phyloP scores from a whole-genome alignment of 1,140 invertebrate genomes.

The Pseudachorutes palmiensis region DNA sequence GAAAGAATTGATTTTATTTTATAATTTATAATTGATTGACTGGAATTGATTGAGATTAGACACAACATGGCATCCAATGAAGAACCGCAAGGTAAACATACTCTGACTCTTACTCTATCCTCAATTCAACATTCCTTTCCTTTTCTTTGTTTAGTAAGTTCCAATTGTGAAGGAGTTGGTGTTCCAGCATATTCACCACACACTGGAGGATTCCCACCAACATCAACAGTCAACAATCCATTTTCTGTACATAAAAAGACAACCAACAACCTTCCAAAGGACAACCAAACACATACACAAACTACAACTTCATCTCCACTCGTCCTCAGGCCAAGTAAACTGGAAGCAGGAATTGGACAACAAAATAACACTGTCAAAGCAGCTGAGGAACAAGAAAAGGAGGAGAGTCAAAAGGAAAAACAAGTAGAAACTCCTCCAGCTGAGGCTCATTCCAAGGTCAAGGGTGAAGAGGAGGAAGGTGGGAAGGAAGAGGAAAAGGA shows the following conservation, averaged over 20 bases:
- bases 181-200: background rate
- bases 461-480: too few species aligned
- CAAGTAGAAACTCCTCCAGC: background rate
- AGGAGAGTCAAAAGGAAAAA: background rate
- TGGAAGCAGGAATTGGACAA: background rate
- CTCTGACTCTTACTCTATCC: too few species aligned
- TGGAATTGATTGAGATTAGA: too few species aligned
- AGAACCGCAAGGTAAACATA: too few species aligned
- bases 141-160: background rate
- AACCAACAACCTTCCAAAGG: background rate
- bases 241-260: background rate
- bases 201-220: slow-evolving; percentile 3
- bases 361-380: too few species aligned
- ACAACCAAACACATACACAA: background rate
- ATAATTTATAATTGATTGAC: too few species aligned
- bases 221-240: background rate
- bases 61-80: too few species aligned
- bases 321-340: slow-evolving; percentile 8
- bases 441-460: too few species aligned
- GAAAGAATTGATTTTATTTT: too few species aligned
- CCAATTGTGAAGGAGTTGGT: background rate
- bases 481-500: background rate
- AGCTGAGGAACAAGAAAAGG: background rate
- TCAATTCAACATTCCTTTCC: background rate
- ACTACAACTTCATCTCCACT: background rate